phyloP scores from a whole-genome alignment of 2,797 vertebrate genomes.

The Galaxias olidus region DNA sequence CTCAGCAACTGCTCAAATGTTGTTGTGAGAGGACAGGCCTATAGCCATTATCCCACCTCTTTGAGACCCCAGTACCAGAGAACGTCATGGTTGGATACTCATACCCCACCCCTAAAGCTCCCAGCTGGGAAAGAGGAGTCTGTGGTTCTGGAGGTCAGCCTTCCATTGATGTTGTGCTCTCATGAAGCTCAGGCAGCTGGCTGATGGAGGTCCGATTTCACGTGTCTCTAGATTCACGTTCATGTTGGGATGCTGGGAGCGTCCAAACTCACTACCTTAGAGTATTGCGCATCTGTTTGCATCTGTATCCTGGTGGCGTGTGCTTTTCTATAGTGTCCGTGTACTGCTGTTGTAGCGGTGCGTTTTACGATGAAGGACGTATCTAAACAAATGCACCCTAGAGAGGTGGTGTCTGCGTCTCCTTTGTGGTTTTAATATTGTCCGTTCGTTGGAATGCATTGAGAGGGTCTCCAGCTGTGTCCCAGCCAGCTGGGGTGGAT shows the following conservation, averaged over 20 bases:
- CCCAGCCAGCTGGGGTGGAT: neutral
- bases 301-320: constrained; percentile 39
- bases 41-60: constrained; percentile 26
- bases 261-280: constrained; percentile 49
- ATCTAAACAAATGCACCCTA: no score
- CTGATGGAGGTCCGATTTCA: constrained; percentile 31
- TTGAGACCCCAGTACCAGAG: constrained; percentile 3
- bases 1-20: constrained; percentile 14
- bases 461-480: neutral
- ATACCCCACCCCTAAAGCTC: constrained; percentile 22
- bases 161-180: constrained; percentile 43
- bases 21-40: neutral
- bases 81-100: constrained; percentile 2
- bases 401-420: no score
- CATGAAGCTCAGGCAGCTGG: constrained; percentile 59
- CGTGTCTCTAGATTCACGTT: constrained; percentile 30
- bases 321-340: constrained; percentile 13
- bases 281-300: constrained; percentile 38
- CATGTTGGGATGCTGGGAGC: constrained; percentile 39
- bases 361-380: neutral
- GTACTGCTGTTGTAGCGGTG: neutral
- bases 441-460: no score
- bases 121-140: constrained; percentile 18
- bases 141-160: constrained; percentile 47
- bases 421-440: no score